Percentiles rank a stretch among this genome's conserved stretches.
phyloP scores from a whole-genome alignment of 2,888 invertebrate species.

The Pterostichus niger region DNA sequence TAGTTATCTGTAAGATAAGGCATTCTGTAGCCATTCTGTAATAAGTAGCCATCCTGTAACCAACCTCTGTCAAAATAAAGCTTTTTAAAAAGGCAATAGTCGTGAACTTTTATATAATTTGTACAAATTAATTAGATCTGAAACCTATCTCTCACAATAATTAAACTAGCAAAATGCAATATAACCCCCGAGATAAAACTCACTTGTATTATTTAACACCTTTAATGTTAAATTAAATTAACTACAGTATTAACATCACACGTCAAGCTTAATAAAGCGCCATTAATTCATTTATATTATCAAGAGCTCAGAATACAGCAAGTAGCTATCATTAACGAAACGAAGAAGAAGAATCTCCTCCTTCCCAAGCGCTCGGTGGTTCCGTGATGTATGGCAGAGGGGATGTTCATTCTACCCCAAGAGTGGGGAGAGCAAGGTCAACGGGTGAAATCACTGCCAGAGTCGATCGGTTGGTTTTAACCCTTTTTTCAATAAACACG shows the following conservation, averaged over 20 bases:
- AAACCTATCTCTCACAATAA: slow-evolving; percentile 12
- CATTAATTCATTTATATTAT: slow-evolving; percentile 34
- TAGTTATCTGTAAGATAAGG: too few species aligned
- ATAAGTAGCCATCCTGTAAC: too few species aligned
- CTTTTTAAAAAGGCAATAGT: too few species aligned
- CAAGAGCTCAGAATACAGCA: slow-evolving; percentile 1
- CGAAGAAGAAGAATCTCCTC: slow-evolving; percentile 13
- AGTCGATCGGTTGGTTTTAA: slow-evolving; percentile 21
- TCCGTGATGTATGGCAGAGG: slow-evolving; percentile 20
- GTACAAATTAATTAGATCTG: slow-evolving; percentile 30
- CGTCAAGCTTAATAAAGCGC: slow-evolving; percentile 9
- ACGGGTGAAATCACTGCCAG: slow-evolving; percentile 14
- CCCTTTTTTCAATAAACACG: slow-evolving; percentile 31
- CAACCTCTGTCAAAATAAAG: too few species aligned
- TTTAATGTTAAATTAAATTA: slow-evolving; percentile 27
- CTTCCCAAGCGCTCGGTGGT: not conserved
- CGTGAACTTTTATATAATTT: too few species aligned
- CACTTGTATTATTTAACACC: slow-evolving; percentile 16
- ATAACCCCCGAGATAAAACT: slow-evolving; percentile 8
- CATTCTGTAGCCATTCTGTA: too few species aligned
- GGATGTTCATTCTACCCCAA: not conserved
- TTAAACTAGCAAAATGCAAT: slow-evolving; percentile 25
- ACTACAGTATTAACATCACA: not conserved
- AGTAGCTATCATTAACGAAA: slow-evolving; percentile 13
- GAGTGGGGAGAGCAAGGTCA: not conserved